Conservation (phyloP, 2,797 vertebrate species). For the Danio jaintianensis region DNA sequence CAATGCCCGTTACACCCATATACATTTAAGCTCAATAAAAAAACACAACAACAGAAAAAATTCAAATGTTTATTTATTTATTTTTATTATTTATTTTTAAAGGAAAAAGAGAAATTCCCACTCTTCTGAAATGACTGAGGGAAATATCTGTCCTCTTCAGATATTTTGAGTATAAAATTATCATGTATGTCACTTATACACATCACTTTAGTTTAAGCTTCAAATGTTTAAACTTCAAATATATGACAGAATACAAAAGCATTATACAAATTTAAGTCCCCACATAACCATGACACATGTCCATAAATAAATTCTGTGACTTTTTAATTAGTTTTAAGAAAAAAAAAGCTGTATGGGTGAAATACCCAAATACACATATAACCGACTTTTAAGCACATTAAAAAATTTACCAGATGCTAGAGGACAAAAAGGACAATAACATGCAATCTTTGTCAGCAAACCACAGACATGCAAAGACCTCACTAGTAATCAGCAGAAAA, state of each 20-base stretch:
- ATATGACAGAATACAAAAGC: not conserved
- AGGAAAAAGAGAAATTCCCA: no score
- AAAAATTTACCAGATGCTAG: slow-evolving; percentile 73
- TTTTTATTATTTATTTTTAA: no score
- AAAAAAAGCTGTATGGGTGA: slow-evolving; percentile 22
- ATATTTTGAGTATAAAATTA: not conserved
- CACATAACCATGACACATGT: not conserved
- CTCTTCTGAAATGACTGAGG: no score
- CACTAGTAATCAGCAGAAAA: slow-evolving; percentile 18
- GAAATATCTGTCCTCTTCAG: no score
- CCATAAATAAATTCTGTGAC: not conserved
- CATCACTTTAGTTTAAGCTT: not conserved
- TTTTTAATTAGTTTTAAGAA: not conserved
- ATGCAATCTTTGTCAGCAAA: slow-evolving; percentile 61
- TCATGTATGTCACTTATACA: not conserved
- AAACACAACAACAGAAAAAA: no score
- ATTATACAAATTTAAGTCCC: not conserved
- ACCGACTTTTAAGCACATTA: slow-evolving; percentile 41
- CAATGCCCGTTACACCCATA: no score
- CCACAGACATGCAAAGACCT: slow-evolving; percentile 19
- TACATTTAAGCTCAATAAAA: no score
- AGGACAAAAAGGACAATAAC: slow-evolving; percentile 68
- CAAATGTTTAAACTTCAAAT: not conserved
- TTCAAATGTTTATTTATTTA: no score
- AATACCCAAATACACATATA: slow-evolving; percentile 31